Conservation (phyloP, 2,113 vertebrate genomes). For the Xyrauchen texanus region DNA sequence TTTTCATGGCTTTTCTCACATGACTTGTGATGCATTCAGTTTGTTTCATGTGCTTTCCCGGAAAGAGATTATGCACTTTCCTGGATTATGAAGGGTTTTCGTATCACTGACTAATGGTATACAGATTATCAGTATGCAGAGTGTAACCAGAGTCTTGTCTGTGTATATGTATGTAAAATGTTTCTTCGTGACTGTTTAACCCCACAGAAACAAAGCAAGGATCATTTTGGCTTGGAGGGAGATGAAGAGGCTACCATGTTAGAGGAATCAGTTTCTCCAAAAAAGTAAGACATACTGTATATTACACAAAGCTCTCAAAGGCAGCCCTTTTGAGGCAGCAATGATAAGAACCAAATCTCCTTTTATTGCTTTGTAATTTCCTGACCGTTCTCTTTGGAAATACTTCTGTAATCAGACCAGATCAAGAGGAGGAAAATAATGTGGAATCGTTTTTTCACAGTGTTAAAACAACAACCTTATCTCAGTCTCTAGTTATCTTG, state of each 20-base stretch:
- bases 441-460: background rate
- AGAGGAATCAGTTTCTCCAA: slow-evolving; percentile 95
- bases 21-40: too few species aligned
- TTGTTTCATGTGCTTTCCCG: too few species aligned
- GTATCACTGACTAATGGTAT: background rate
- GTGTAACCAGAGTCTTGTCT: background rate
- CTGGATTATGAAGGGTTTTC: background rate
- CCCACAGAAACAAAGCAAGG: slow-evolving; percentile 94
- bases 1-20: background rate
- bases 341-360: slow-evolving; percentile 1
- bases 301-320: background rate
- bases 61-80: too few species aligned
- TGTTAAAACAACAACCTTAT: slow-evolving; percentile 10
- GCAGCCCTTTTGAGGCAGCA: background rate
- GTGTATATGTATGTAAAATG: background rate
- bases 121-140: background rate
- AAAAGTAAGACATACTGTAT: slow-evolving; percentile 80
- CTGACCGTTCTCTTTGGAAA: background rate
- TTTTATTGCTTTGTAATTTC: slow-evolving; percentile 20
- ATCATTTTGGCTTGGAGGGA: slow-evolving; percentile 94
- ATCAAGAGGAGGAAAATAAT: background rate
- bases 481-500: slow-evolving; percentile 12
- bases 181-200: background rate
- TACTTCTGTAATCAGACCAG: background rate
- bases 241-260: slow-evolving; percentile 98